Evolutionary conservation across 2,888 invertebrate genomes (phyloP), one percentile per base, ranked within the genome.

Genomic region (Agrotis puta): DNA sequence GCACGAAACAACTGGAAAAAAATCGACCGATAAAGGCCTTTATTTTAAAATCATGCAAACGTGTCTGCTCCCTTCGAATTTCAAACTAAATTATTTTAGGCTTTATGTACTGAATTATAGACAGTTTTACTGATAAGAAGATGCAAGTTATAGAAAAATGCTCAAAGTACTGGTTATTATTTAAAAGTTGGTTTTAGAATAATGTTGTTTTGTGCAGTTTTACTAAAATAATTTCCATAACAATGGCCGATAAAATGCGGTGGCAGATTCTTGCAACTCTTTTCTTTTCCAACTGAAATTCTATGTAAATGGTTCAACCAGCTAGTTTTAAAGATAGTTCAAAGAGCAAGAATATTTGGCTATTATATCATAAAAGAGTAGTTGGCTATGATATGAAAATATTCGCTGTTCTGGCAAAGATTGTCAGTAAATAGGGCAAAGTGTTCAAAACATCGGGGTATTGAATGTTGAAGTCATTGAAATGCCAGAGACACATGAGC

Each of bases 1-100:
- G 70, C 78, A 78, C 70, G 78, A 65, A 65, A 58, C 47, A 62
- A 54, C 54, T 53, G 57, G 50, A 64, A 67, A 66, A 45, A 67
- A 68, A 47, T 16, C 62, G n/a, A 61, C 13, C 39, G 16, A 24
- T 81, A 47, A 45, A 76, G 22, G 61, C 24, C 16, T 64, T 48
- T 76, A 33, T 57, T 68, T 68, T 48, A 64, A 64, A 76, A 61
- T 61, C 69, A 56, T 64, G 69, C 47, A 39, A 66, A 65, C 43
- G 33, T 57, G 51, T 56, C 56, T 43, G 56, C 43, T 43, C 20
- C 22, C 24, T 64, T 57, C 48, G 39, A 39, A 57, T 48, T 76
- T n/a, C 13, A 22, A 47, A 59, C n/a, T 22, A 48, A 27, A 48
- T 9, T 56, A 27, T 56, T 56, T 43, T 3, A 22, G 27, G n/a